Evolutionary conservation across 2,113 vertebrate genomes (phyloP).

Genomic region (Forbesichthys papilliferus): DNA sequence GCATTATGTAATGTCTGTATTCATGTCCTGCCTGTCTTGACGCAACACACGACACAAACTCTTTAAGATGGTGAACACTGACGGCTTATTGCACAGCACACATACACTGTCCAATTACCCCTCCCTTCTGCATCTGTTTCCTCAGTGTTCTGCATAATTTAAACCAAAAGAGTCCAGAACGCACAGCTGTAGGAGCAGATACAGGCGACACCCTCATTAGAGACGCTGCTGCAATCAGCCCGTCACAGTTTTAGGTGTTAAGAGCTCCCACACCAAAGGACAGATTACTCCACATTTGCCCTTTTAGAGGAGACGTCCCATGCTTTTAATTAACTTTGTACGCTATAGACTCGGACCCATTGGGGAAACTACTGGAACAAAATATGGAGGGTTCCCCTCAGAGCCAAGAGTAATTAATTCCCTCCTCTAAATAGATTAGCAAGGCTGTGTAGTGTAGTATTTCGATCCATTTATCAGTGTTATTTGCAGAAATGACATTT

Average conservation of each 20-base stretch:
- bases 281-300: slow-evolving; percentile 52
- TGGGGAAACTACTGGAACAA: slow-evolving; percentile 53
- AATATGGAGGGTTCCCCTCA: slow-evolving; percentile 53
- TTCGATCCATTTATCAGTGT: slow-evolving; percentile 63
- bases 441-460: slow-evolving; percentile 42
- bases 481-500: slow-evolving; percentile 68
- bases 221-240: slow-evolving; percentile 44
- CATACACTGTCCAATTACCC: neutral
- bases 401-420: slow-evolving; percentile 66
- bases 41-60: neutral
- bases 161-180: slow-evolving; percentile 33
- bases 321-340: slow-evolving; percentile 57
- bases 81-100: neutral
- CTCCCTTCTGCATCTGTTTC: slow-evolving; percentile 3
- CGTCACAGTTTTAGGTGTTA: slow-evolving; percentile 44
- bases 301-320: slow-evolving; percentile 38
- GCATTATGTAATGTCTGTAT: neutral
- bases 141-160: slow-evolving; percentile 20
- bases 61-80: slow-evolving; percentile 12
- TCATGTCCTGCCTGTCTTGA: slow-evolving; percentile 3
- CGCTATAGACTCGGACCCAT: slow-evolving; percentile 34
- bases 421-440: slow-evolving; percentile 63
- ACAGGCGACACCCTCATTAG: slow-evolving; percentile 28
- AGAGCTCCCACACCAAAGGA: slow-evolving; percentile 54
- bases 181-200: slow-evolving; percentile 45